phyloP scores from a whole-genome alignment of 1,140 invertebrate genomes.

The Lordiphosa collinella region DNA sequence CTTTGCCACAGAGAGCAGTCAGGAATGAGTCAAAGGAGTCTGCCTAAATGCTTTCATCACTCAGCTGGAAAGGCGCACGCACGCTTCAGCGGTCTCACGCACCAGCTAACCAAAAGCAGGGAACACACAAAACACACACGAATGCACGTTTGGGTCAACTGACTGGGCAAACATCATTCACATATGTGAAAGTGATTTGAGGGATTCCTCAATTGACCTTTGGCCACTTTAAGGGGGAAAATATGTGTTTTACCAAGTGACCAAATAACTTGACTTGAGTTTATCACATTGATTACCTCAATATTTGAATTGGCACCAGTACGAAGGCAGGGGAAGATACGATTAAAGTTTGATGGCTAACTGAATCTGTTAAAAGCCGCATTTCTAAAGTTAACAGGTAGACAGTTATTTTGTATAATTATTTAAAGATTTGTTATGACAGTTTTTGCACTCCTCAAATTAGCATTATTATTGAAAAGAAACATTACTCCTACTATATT shows the following conservation, averaged over 20 bases:
- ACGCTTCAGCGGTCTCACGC: constrained; percentile 61
- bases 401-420: too few relatives aligned
- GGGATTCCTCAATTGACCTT: constrained; percentile 23
- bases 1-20: constrained; percentile 23
- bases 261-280: too few relatives aligned
- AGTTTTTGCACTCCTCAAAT: too few relatives aligned
- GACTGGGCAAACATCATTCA: constrained; percentile 13
- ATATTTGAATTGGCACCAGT: constrained; percentile 22
- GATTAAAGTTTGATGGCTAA: too few relatives aligned
- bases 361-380: too few relatives aligned
- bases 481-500: too few relatives aligned
- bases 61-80: constrained; percentile 63
- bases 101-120: constrained; percentile 12
- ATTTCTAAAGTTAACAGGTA: too few relatives aligned
- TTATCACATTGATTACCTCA: too few relatives aligned
- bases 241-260: too few relatives aligned
- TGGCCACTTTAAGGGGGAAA: background rate
- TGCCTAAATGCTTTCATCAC: constrained; percentile 74
- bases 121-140: constrained; percentile 8
- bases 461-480: too few relatives aligned
- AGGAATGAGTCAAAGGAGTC: constrained; percentile 12
- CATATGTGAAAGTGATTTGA: constrained; percentile 3
- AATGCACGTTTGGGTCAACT: background rate
- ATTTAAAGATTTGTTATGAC: too few relatives aligned
- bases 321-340: constrained; percentile 1